Evolutionary conservation across 37 sponge, comb jelly and placozoan genomes (phyloP), one percentile per base, ranked within the genome.

Genomic region (Axinella damicornis): DNA sequence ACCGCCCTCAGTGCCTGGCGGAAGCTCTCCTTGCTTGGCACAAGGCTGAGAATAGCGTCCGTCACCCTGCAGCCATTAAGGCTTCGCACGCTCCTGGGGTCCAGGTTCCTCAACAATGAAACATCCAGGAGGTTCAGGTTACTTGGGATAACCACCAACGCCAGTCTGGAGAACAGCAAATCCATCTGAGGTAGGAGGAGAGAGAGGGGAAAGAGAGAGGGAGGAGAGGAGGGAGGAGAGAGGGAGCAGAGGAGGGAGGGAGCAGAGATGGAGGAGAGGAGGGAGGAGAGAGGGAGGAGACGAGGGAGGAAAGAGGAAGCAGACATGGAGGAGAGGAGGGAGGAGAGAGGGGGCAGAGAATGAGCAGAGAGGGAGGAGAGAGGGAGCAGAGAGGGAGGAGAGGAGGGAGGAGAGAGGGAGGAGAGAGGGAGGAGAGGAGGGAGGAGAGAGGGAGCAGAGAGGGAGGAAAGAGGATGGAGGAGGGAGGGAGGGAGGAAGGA

Each of bases 21-120:
- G 90, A 99, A 99, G 76, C 71, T 90, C 31, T 95, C 96, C 35
- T 90, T 83, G 67, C 93, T 84, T 14, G 99, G 99, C 0, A 99
- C 99, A n/a, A 97, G 81, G n/a, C 84, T 87, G 55, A 99, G 92
- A 57, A 99, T 99, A 28, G 94, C 94, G 59, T 99, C 99, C 12
- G 99, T 99, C 58, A 99, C 99, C 4, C 99, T 77, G 69, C 97
- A 99, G 18, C 99, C 97, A 65, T 97, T 96, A 37, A 98, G 91
- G 63, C 95, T 92, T 0, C 98, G 94, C 18, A 96, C 98, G 61
- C 94, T 94, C 74, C 89, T 88, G 36, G 74, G 81, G 73, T 99
- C 99, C 0, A 99, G 79, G 85, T 99, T 99, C 92, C 88, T 89
- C 30, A 99, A 88, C 17, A 99, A 80, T 18, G 84, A 74, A 9